Evolutionary conservation across 2,888 invertebrate species (phyloP).

Genomic region (Clanis bilineata): DNA sequence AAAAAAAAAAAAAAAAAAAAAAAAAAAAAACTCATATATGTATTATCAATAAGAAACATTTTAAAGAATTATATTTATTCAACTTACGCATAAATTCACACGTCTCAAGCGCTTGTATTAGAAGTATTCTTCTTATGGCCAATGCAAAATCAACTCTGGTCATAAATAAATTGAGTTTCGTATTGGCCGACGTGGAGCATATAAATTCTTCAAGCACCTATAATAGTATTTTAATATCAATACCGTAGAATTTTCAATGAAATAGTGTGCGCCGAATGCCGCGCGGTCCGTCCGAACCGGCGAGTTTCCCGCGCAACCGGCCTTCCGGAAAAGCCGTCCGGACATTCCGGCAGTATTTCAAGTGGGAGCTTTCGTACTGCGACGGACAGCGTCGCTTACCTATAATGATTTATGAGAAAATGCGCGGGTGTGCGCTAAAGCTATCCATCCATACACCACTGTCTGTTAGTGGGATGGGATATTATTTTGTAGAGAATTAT

Average conservation of each 20-base stretch:
- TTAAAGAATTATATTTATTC: too few relatives aligned
- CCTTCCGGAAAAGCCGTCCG: constrained; percentile 1
- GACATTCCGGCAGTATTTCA: constrained; percentile 7
- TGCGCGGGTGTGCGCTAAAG: not conserved
- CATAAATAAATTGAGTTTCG: too few relatives aligned
- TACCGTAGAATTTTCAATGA: not conserved
- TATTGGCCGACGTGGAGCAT: too few relatives aligned
- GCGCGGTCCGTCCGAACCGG: not conserved
- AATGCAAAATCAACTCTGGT: too few relatives aligned
- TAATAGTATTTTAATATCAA: not conserved
- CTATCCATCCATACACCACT: not conserved
- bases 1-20: too few relatives aligned
- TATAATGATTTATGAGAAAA: constrained; percentile 5
- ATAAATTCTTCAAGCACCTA: not conserved
- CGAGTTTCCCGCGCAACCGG: constrained; percentile 8
- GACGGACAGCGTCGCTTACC: constrained; percentile 2
- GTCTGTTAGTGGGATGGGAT: not conserved
- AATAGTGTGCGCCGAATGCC: not conserved
- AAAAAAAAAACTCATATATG: too few relatives aligned
- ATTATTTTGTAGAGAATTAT: not conserved
- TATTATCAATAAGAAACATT: too few relatives aligned
- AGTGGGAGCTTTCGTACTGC: not conserved
- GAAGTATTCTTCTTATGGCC: too few relatives aligned
- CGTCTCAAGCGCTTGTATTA: too few relatives aligned
- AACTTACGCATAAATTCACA: too few relatives aligned